Base-by-base conservation (phyloP, 2,797 vertebrate genomes). In the Parauchenoglanis punctatus region DNA sequence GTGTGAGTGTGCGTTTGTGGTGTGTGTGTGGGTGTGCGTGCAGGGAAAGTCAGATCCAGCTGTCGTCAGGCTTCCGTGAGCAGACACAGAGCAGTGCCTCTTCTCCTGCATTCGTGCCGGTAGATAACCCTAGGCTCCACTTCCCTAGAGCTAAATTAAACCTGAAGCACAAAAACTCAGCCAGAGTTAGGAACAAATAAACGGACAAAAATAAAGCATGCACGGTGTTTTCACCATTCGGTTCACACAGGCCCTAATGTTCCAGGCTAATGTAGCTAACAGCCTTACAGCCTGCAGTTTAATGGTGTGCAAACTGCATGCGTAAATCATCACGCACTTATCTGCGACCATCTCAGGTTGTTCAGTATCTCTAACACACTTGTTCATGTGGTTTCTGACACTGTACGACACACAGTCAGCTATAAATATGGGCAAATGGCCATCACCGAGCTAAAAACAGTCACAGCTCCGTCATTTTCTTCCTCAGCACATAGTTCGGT, bases 31-130 rank as follows among this genome's bases (percentile, higher is more conserved):
- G 13, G 56, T 52, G 49, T 85, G 76, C 25, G 67, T 63, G 52
- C 75, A 31, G 85, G 86, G 72, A 40, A 61, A 72, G 85, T 93
- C 83, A 85, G 87, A 89, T 77, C 82, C 92, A 93, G 91, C 91
- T 93, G 93, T 92, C 88, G 18, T 81, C 85, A 85, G 82, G n/a
- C 58, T n/a, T 84, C 52, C 58, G 63, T 54, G 75, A 73, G n/a
- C 76, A 73, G 78, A 87, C 77, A 86, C 75, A 86, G 54, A 84
- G 87, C 82, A 85, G 75, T 18, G 63, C 35, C 11, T 81, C 35
- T n/a, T 40, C 54, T 85, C 23, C 67, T 28, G 67, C 67, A 44
- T 61, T 88, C 49, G 8, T 46, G 67, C 86, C 52, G 31, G 23
- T 8, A 63, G 87, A 88, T 85, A 81, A 81, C 20, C 35, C 11